Conservation (phyloP, 2,797 vertebrate genomes). For the Sebastes iracundus region DNA sequence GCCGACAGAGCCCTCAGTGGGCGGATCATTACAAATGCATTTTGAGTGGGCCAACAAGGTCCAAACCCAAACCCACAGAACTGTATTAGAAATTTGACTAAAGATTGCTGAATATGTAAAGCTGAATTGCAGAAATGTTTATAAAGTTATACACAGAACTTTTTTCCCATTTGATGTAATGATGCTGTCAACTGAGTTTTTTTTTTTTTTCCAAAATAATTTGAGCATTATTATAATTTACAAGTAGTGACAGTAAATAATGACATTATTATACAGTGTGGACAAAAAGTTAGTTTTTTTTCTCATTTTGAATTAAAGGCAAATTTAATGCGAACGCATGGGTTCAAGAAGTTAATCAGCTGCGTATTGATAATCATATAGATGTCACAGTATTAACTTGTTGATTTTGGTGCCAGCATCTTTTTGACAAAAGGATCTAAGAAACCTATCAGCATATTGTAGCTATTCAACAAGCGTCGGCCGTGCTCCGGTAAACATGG, state of each 20-base stretch:
- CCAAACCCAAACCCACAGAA: not conserved
- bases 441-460: not conserved
- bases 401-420: not conserved
- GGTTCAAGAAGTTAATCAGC: not conserved
- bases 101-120: constrained; percentile 1
- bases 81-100: constrained; percentile 4
- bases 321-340: not conserved
- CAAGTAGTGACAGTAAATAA: not conserved
- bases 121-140: not conserved
- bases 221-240: not conserved
- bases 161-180: not conserved
- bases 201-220: not conserved
- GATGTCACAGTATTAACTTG: not conserved
- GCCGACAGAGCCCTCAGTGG: constrained; percentile 13
- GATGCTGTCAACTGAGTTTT: not conserved
- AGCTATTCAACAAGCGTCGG: not conserved
- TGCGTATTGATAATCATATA: not conserved
- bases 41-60: constrained; percentile 24
- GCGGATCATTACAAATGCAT: constrained; percentile 42
- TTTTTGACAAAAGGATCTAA: not conserved
- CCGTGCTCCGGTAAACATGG: not conserved
- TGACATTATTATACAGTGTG: not conserved
- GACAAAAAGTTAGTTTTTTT: not conserved
- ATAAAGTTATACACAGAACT: not conserved
- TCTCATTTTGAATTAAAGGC: not conserved